phyloP scores from a whole-genome alignment of 2,113 vertebrate genomes.

The Cnemophilus loriae region DNA sequence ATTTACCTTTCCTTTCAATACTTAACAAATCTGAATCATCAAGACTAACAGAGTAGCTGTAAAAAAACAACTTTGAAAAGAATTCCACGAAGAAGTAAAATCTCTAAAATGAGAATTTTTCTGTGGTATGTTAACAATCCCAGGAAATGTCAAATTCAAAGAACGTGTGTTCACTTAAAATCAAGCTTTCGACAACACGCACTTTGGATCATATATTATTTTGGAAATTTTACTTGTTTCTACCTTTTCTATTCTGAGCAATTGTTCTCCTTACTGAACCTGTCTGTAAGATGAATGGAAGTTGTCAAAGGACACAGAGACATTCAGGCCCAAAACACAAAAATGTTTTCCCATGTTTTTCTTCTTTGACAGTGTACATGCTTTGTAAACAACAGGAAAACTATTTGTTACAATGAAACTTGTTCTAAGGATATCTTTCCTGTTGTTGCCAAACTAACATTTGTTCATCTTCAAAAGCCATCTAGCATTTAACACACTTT shows the following conservation, averaged over 20 bases:
- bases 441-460: neutral
- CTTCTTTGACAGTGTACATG: neutral
- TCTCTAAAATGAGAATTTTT: neutral
- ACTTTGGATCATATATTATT: neutral
- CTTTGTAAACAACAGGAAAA: neutral
- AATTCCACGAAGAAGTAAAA: neutral
- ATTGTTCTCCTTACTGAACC: neutral
- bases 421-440: neutral
- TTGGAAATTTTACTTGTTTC: neutral
- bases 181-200: neutral
- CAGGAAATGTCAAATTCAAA: neutral
- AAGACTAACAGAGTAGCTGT: neutral
- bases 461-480: neutral
- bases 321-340: neutral
- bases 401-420: neutral
- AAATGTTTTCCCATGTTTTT: neutral
- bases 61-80: neutral
- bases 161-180: neutral
- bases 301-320: neutral
- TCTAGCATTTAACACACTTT: neutral
- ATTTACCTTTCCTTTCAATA: neutral
- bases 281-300: neutral
- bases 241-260: neutral
- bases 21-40: neutral
- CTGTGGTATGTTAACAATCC: neutral